Base-by-base conservation (phyloP, 2,797 vertebrate species). In the Prunella strophiata region DNA sequence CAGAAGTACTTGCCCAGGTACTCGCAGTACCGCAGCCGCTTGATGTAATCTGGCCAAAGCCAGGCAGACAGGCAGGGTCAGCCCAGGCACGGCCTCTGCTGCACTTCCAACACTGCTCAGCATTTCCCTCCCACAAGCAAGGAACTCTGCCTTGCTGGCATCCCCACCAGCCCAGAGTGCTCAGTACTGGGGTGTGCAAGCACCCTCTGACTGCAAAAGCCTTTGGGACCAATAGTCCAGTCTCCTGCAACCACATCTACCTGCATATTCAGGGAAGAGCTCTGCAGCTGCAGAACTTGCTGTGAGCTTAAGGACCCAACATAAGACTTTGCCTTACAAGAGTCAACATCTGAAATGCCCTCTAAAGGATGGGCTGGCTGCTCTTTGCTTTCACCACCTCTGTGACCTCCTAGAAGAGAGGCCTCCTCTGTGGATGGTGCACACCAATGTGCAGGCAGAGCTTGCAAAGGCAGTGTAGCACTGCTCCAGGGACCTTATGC, bases 1-100 rank as follows among this genome's bases (percentile, higher is more conserved):
- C 99, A 99, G 98, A 99, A 99, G 95, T 99, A 99, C 82, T 99
- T 99, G 82, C 99, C 99, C 91, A 99, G 96, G 97, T 99, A 99
- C 94, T 99, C 99, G 30, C 99, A 99, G 98, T 99, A 99, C 40
- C 99, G 98, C 91, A 99, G 97, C 32, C 99, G 98, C 97, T 99
- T 99, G 91, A 99, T 99, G 74, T 99, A 99, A 97, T 99, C 99
- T 99, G 96, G 38, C 43, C 93, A 72, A 47, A 55, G 20, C 23
- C 19, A 54, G 51, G 80, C 43, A 95, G 22, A 78, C 27, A 47
- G 22, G 25, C 54, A 52, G n/a, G 19, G 21, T 91, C 29, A 68
- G 72, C 29, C 2, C 4, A 81, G 43, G 38, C 48, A 84, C 0
- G 0, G 55, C 51, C 58, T 66, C 61, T 85, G 70, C 7, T 43